Percentiles rank a stretch among this genome's conserved stretches.
Evolutionary conservation across 2,113 vertebrate genomes (phyloP).

Genomic region (Lanius ludovicianus): DNA sequence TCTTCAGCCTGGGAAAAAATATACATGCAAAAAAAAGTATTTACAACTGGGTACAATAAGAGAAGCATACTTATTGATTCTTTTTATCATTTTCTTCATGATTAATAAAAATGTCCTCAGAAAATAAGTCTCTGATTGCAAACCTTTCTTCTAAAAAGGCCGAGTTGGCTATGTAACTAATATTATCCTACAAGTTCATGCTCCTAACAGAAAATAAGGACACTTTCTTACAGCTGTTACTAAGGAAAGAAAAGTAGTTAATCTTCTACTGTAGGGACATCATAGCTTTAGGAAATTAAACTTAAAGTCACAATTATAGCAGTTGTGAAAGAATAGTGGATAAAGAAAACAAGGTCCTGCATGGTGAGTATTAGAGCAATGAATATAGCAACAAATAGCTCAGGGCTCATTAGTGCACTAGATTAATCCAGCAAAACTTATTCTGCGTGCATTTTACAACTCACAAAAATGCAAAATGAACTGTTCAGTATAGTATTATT

Average conservation of each 20-base stretch:
- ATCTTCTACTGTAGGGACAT: neutral
- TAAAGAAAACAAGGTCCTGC: neutral
- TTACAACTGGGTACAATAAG: neutral
- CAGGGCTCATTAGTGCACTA: neutral
- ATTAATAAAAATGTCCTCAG: neutral
- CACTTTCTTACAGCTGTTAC: neutral
- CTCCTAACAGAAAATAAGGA: neutral
- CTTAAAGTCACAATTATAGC: neutral
- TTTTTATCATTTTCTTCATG: neutral
- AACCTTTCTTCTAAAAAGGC: neutral
- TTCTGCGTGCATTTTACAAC: neutral
- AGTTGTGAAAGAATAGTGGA: neutral
- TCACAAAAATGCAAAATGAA: neutral
- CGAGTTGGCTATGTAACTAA: neutral
- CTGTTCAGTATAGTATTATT: neutral
- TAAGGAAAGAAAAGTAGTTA: neutral
- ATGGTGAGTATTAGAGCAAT: neutral
- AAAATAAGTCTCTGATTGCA: neutral
- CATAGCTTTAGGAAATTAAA: neutral
- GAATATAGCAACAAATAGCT: neutral
- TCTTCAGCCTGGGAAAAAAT: constrained; percentile 78
- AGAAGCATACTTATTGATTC: neutral
- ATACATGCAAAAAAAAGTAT: neutral
- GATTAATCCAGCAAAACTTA: neutral
- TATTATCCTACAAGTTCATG: neutral